Evolutionary conservation across 2,113 vertebrate species (phyloP), one percentile per base, ranked within the genome.

Genomic region (Platanista minor): DNA sequence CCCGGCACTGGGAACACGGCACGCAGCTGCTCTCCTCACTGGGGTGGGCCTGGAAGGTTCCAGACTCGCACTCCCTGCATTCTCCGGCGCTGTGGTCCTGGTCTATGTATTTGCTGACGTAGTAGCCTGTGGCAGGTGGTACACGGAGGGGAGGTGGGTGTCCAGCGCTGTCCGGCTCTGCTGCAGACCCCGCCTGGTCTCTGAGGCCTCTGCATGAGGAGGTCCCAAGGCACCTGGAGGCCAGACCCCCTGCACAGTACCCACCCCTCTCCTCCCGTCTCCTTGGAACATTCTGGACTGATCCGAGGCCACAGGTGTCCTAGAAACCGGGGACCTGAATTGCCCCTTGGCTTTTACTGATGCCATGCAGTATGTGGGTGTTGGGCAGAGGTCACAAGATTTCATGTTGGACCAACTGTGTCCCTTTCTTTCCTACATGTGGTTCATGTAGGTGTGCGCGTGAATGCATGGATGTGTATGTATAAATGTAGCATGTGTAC

Each of bases 71-170:
- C 20, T 0, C 1, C 0, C 0, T 0, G 29, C 98, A 98, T 1
- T 0, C 11, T 11, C 97, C 94, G 7, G 0, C 9, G 0, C 0
- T 0, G 5, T 67, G 96, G 0, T 92, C 33, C 39, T 8, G 46
- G 49, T 11, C 10, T 33, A 36, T 3, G 9, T 94, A 94, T 6
- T 18, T 2, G 39, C 8, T 64, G 5, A 98, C 94, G 0, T 82
- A 67, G 8, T 74, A 69, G 49, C 98, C 98, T 98, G 88, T 0
- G 8, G 15, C 85, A 78, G 74, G 57, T 8, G 3, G 18, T 23
- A 18, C 67, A 18, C 0, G 18, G 18, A 57, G 12, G 64, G 54
- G 43, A 78, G 80, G 17, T 1, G 0, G 57, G 6, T 18, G 66
- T 13, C 27, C 36, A 2, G 33, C 11, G 3, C 18, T 14, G 5